Conservation (phyloP, 2,888 invertebrate genomes). For the Brenthis hecate region DNA sequence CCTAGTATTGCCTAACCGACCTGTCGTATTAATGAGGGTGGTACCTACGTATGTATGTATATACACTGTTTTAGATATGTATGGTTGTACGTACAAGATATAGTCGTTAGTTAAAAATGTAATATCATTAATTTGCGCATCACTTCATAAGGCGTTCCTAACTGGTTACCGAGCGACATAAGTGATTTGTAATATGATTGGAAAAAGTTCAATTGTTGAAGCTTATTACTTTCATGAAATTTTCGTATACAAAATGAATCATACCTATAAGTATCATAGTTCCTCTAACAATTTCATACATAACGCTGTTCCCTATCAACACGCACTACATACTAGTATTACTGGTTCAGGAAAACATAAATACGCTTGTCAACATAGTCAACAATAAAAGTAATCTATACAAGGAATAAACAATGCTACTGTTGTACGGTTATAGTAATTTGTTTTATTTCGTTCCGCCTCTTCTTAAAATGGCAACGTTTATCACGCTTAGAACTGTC, state of each 20-base stretch:
- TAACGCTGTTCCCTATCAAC: neutral
- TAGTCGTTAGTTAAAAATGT: neutral
- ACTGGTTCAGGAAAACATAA: no score
- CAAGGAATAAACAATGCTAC: no score
- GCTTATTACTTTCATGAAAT: no score
- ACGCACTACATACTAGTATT: neutral
- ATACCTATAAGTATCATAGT: no score
- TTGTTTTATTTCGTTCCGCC: neutral
- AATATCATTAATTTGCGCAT: slow-evolving; percentile 10
- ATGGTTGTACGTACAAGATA: no score
- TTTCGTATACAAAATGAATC: no score
- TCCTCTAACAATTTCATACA: no score
- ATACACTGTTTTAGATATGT: neutral
- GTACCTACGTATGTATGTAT: neutral
- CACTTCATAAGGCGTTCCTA: slow-evolving; percentile 2
- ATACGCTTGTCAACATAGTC: no score
- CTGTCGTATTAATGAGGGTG: slow-evolving; percentile 18
- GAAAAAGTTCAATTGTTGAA: neutral
- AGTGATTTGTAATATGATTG: neutral
- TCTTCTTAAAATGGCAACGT: neutral
- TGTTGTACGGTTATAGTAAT: neutral
- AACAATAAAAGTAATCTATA: no score
- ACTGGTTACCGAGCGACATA: slow-evolving; percentile 5
- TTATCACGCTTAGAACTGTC: neutral
- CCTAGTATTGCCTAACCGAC: slow-evolving; percentile 29